Conservation (phyloP, 1,140 invertebrate genomes). For the Dreissena polymorpha region DNA sequence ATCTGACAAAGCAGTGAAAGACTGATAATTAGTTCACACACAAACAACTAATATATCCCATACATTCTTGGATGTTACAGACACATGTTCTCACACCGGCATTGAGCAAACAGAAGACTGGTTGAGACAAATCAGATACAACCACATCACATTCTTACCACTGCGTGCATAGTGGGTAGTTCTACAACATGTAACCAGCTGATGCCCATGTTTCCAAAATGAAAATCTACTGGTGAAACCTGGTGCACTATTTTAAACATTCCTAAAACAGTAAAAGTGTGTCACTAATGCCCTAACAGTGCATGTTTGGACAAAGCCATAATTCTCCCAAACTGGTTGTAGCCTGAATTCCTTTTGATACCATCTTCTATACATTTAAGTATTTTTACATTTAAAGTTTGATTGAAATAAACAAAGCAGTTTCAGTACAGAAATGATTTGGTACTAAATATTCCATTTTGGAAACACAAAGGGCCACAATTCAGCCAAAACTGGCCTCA, state of each 20-base stretch:
- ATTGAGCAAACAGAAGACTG: conserved; percentile 3
- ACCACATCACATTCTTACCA: background rate
- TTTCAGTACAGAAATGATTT: too few species aligned
- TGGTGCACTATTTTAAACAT: background rate
- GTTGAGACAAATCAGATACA: background rate
- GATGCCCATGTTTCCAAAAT: background rate
- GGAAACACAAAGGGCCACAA: too few species aligned
- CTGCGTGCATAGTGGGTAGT: background rate
- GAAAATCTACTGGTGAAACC: background rate
- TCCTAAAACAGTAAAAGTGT: background rate
- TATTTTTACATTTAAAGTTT: background rate
- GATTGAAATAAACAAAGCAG: too few species aligned
- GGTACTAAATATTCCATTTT: too few species aligned
- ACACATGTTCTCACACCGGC: background rate
- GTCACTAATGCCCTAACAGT: background rate
- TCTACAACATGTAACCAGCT: background rate
- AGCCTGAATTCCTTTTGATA: conserved; percentile 6
- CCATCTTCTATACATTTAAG: background rate
- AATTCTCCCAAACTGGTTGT: background rate
- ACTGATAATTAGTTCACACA: background rate
- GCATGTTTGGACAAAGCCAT: background rate
- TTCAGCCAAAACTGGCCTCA: too few species aligned
- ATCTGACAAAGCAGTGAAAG: background rate
- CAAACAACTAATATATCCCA: background rate
- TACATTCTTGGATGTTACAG: background rate